Conservation (phyloP, 1,140 invertebrate genomes). For the Drosophila truncata region DNA sequence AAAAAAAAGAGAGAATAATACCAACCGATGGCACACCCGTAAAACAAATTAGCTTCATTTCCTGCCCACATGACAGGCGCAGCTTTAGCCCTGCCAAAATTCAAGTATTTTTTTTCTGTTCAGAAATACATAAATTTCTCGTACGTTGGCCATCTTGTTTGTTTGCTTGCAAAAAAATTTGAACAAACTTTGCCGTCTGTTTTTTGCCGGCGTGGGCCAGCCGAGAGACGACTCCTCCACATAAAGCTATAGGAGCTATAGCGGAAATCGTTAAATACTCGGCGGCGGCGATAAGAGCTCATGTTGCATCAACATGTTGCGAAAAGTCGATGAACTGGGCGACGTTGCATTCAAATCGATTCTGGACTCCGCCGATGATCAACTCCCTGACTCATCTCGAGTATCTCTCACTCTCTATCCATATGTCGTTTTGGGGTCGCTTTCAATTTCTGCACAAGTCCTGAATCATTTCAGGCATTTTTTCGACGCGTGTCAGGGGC, state of each 20-base stretch:
- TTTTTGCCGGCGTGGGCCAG: conserved; percentile 52
- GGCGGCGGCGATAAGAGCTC: conserved; percentile 41
- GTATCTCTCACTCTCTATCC: conserved; percentile 3
- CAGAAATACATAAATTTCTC: conserved; percentile 54
- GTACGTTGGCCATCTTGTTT: conserved; percentile 39
- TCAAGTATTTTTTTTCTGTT: conserved; percentile 40
- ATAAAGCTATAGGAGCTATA: conserved; percentile 26
- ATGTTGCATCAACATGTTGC: conserved; percentile 78
- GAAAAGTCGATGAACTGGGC: conserved; percentile 62
- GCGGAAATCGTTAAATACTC: conserved; percentile 77
- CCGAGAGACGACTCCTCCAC: conserved; percentile 57
- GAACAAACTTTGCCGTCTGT: conserved; percentile 26
- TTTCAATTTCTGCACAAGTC: conserved; percentile 67
- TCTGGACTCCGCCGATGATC: conserved; percentile 51
- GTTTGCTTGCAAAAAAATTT: conserved; percentile 25
- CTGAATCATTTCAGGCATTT: conserved; percentile 60
- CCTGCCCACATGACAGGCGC: conserved; percentile 72
- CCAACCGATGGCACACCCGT: conserved; percentile 62
- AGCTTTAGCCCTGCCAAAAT: conserved; percentile 67
- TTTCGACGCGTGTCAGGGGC: conserved; percentile 52
- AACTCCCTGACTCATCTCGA: conserved; percentile 59
- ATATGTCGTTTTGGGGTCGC: conserved; percentile 48
- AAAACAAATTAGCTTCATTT: conserved; percentile 81
- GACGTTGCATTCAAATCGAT: conserved; percentile 60
- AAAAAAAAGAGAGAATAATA: background rate